phyloP scores from a whole-genome alignment of 1,140 invertebrate genomes.

The Eufriesea mexicana region DNA sequence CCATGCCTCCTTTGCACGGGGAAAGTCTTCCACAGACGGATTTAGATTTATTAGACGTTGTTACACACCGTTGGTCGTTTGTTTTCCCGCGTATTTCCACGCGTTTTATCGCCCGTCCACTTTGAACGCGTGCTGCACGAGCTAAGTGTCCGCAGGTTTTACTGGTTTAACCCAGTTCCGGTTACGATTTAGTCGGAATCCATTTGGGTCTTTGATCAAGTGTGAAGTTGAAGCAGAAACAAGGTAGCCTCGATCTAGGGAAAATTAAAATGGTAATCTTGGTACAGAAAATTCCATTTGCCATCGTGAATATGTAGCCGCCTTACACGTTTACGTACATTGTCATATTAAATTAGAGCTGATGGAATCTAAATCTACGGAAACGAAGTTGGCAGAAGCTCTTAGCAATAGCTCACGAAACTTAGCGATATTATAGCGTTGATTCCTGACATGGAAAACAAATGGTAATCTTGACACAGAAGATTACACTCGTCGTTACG shows the following conservation, averaged over 20 bases:
- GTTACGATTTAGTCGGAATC: neutral
- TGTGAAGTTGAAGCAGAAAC: neutral
- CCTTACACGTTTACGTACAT: neutral
- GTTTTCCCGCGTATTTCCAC: neutral
- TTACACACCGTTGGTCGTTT: neutral
- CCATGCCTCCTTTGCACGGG: neutral
- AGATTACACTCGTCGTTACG: neutral
- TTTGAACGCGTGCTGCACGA: neutral
- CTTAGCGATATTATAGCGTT: neutral
- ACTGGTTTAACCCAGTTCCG: neutral
- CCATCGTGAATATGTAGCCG: too few relatives aligned
- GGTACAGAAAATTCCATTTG: too few relatives aligned
- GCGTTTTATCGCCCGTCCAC: neutral
- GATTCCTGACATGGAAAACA: neutral
- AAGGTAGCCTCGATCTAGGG: too few relatives aligned
- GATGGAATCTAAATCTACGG: too few relatives aligned
- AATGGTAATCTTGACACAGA: neutral
- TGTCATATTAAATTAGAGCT: neutral
- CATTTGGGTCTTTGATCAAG: neutral
- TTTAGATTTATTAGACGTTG: conserved; percentile 36
- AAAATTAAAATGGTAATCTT: too few relatives aligned
- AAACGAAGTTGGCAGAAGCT: neutral
- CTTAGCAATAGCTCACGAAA: neutral
- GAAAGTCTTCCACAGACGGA: neutral
- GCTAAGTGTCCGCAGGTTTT: neutral